These are phyloP conservation scores for Mus caroli DNA, from an alignment of 2,797 vertebrate species.

Conservation along the genomic window DNA sequence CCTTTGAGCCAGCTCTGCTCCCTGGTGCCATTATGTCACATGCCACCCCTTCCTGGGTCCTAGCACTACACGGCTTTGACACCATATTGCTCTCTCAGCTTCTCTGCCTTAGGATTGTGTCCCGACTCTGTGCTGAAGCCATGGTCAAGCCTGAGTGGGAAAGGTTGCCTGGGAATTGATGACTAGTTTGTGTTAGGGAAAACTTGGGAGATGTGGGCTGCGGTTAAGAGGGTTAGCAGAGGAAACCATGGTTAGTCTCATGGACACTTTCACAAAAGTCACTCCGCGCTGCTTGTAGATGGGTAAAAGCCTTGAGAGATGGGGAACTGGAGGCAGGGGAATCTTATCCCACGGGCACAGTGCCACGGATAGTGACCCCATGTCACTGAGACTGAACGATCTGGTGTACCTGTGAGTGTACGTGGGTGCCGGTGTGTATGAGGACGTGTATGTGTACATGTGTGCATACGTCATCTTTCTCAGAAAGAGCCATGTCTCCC, in stretches of 20 bases:
- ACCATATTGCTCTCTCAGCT: neutral
- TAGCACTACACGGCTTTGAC: neutral
- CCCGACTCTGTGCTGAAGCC: neutral
- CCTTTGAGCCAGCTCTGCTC: neutral
- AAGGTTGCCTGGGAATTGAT: neutral
- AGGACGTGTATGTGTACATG: neutral
- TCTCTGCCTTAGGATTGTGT: neutral
- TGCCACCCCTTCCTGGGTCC: neutral
- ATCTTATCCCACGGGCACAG: neutral
- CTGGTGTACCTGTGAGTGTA: neutral
- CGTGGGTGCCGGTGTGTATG: neutral
- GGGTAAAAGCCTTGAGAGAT: neutral
- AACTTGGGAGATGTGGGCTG: neutral
- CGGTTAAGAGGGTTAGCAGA: neutral
- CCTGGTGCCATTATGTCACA: neutral
- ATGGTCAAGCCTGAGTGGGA: neutral
- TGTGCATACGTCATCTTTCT: neutral
- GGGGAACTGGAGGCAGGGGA: neutral
- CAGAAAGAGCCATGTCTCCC: constrained; percentile 28
- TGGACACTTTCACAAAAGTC: neutral
- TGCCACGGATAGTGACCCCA: neutral
- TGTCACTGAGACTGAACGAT: neutral
- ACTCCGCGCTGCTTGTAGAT: neutral
- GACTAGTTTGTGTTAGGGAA: neutral
- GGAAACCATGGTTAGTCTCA: neutral